These are phyloP conservation scores for Diplazon laetatorius DNA, from an alignment of 2,888 invertebrate species.

Conservation along the genomic window DNA sequence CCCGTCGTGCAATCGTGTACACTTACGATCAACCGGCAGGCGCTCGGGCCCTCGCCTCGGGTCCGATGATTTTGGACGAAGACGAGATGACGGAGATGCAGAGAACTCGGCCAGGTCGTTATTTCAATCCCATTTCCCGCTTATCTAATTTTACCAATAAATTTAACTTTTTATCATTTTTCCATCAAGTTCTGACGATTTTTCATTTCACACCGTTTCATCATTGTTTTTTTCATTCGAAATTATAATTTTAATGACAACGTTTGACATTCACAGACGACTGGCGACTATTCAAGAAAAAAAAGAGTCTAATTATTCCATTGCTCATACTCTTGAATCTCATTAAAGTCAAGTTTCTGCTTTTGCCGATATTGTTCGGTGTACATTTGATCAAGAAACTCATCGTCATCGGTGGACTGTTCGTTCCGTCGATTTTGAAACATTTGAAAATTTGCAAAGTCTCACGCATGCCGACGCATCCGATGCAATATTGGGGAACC, in stretches of 20 bases:
- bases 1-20: slow-evolving; percentile 79
- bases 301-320: slow-evolving; percentile 89
- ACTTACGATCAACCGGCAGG: slow-evolving; percentile 74
- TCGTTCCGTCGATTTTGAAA: slow-evolving; percentile 86
- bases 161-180: too few relatives aligned
- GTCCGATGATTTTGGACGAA: slow-evolving; percentile 77
- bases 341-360: slow-evolving; percentile 84
- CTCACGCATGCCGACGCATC: slow-evolving; percentile 66
- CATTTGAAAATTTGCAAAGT: slow-evolving; percentile 81
- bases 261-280: slow-evolving; percentile 64
- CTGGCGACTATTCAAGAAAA: slow-evolving; percentile 84
- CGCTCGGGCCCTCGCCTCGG: slow-evolving; percentile 70
- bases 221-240: slow-evolving; percentile 1
- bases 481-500: slow-evolving; percentile 77
- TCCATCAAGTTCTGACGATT: too few relatives aligned
- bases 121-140: too few relatives aligned
- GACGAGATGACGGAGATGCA: slow-evolving; percentile 75
- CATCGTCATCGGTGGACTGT: slow-evolving; percentile 85
- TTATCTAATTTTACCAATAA: too few relatives aligned
- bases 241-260: too few relatives aligned
- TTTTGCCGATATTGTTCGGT: slow-evolving; percentile 86
- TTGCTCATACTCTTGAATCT: slow-evolving; percentile 79
- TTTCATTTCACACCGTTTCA: neutral
- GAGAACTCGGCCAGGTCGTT: slow-evolving; percentile 68
- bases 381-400: slow-evolving; percentile 88